Percentiles rank a stretch among this genome's conserved stretches.
Conservation (phyloP, 1,140 invertebrate genomes). For the Sarcophaga peregrina region DNA sequence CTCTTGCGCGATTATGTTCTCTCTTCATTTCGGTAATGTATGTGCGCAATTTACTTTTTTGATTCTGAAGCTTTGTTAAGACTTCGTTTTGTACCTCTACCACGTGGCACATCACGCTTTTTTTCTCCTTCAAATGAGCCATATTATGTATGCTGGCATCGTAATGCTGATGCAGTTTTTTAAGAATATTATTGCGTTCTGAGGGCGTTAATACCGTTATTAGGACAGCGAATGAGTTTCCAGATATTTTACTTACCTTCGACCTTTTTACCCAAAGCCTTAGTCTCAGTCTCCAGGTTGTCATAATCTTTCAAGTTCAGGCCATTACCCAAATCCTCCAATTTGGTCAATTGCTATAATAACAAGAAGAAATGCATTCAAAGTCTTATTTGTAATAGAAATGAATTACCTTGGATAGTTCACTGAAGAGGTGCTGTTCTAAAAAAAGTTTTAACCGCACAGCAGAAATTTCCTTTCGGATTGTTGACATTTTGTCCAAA, state of each 20-base stretch:
- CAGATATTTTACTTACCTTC: conserved; percentile 50
- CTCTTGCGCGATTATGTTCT: not conserved
- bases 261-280: conserved; percentile 53
- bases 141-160: conserved; percentile 50
- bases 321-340: conserved; percentile 50
- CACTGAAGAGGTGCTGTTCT: conserved; percentile 48
- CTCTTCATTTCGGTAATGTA: conserved; percentile 28
- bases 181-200: conserved; percentile 53
- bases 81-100: not conserved
- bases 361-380: not conserved
- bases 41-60: not conserved
- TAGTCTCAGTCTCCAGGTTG: conserved; percentile 52
- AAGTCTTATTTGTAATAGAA: not conserved
- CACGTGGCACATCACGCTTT: conserved; percentile 29
- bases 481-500: not conserved
- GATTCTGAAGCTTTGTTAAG: not conserved
- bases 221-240: too few species aligned
- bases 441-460: conserved; percentile 49
- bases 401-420: conserved; percentile 18
- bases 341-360: conserved; percentile 43
- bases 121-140: conserved; percentile 53
- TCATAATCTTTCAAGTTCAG: conserved; percentile 52
- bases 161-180: conserved; percentile 46
- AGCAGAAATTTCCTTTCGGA: conserved; percentile 54
- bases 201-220: not conserved